Evolutionary conservation across 2,797 vertebrate species (phyloP).

Genomic region (Lepilemur ruficaudatus): DNA sequence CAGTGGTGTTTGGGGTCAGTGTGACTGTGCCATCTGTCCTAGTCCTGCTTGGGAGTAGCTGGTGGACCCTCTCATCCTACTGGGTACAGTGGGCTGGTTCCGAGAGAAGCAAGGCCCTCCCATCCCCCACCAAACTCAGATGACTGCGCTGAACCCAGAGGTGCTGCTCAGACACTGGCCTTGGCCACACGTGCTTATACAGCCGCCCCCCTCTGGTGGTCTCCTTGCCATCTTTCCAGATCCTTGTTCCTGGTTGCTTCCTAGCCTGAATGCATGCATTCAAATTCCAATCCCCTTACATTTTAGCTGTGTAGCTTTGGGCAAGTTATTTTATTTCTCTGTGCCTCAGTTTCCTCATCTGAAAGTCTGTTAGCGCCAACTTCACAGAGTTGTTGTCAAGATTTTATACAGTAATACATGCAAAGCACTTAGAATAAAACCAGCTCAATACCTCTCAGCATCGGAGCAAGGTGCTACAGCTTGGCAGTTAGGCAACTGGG

Average conservation of each 20-base stretch:
- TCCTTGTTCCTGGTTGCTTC: not conserved
- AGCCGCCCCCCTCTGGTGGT: not conserved
- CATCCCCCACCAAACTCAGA: fast-evolving
- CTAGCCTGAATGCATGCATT: not conserved
- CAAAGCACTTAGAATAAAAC: not conserved
- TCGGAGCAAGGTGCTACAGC: not conserved
- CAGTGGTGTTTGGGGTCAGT: not conserved
- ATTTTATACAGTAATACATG: not conserved
- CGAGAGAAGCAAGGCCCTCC: not conserved
- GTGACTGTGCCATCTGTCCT: no score
- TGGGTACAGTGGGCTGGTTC: not conserved
- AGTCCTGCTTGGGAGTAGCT: not conserved
- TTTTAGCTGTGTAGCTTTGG: not conserved
- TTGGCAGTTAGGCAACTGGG: not conserved
- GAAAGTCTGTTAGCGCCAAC: not conserved
- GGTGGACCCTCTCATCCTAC: not conserved
- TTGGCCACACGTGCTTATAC: fast-evolving
- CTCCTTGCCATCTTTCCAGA: not conserved
- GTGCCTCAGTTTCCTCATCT: not conserved
- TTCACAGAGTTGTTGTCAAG: not conserved
- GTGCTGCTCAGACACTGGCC: fast-evolving
- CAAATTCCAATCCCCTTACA: not conserved
- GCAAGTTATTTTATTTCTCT: not conserved
- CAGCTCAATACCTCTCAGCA: not conserved
- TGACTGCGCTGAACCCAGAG: fast-evolving